Evolutionary conservation across 2,797 vertebrate genomes (phyloP), one percentile per base, ranked within the genome.

Genomic region (Aythya fuligula): DNA sequence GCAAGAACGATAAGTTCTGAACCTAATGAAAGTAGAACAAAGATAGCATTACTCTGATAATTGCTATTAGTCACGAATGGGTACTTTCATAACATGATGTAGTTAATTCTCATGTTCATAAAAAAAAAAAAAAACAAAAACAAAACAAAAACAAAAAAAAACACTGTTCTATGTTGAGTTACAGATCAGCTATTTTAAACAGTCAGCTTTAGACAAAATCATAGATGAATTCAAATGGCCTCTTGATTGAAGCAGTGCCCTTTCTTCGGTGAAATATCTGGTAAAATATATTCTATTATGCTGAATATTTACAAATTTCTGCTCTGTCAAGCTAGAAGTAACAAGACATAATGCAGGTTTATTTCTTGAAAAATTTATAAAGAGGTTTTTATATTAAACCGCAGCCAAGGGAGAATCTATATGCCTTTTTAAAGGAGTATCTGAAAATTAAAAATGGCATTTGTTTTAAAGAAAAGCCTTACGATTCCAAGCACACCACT

Each of bases 11-110:
- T 85, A 82, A 81, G 27, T 75, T 83, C 54, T 20, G 73, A 89
- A 53, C 30, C 78, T 65, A 79, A 91, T 64, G 80, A 89, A 74
- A 86, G 43, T 27, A 76, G 77, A 95, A 92, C 43, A 95, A 95
- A 90, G 62, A 60, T 80, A 95, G 43, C 43, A 28, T 74, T 82
- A 70, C 72, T 72, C 45, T 53, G 58, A 73, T 88, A 87, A 91
- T 56, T 91, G 62, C 57, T 87, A 30, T 89, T 74, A 91, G 66
- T 90, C 87, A 96, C 22, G 1, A 95, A 65, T 5, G 28, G 56
- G 16, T 77, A 83, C 65, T 64, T 94, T 77, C 30, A 51, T 57
- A 91, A 90, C 21, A 11, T 3, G 4, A 77, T 47, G 65, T 39
- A 65, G 71, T 73, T 94, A 72, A 96, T 93, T 86, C 89, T 54